Percentiles rank a stretch among this genome's conserved stretches.
Conservation (phyloP, 2,888 invertebrate species). For the Globia sparganii region DNA sequence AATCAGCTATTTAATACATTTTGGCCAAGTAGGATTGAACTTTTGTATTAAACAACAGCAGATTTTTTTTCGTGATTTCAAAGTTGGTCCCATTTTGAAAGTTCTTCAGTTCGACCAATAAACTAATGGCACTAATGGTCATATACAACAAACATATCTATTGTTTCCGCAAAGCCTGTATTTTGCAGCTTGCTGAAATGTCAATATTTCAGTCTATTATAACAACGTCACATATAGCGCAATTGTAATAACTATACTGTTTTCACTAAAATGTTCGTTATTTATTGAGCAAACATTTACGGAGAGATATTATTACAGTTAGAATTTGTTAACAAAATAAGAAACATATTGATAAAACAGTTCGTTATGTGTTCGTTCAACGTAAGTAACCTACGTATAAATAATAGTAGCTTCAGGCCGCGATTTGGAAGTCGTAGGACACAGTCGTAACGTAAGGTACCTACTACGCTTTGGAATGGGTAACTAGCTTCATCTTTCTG, state of each 20-base stretch:
- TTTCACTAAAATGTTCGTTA: slow-evolving; percentile 36
- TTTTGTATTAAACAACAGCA: too few species aligned
- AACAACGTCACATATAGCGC: slow-evolving; percentile 37
- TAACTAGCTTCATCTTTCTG: too few species aligned
- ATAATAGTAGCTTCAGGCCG: too few species aligned
- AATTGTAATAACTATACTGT: slow-evolving; percentile 39
- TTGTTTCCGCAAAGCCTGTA: neutral
- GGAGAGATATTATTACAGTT: slow-evolving; percentile 1
- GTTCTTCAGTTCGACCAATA: too few species aligned
- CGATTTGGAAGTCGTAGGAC: too few species aligned
- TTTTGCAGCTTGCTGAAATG: slow-evolving; percentile 21
- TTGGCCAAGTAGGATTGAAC: too few species aligned
- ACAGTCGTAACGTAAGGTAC: too few species aligned
- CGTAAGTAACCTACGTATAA: neutral
- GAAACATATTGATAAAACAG: neutral
- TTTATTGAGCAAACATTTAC: slow-evolving; percentile 31
- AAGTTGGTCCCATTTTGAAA: too few species aligned
- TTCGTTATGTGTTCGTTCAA: slow-evolving; percentile 6
- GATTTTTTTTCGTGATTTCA: too few species aligned
- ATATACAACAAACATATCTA: slow-evolving; percentile 20
- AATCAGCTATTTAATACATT: too few species aligned
- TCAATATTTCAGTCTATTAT: slow-evolving; percentile 38
- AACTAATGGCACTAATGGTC: neutral
- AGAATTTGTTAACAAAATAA: slow-evolving; percentile 18
- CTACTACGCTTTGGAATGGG: too few species aligned